Evolutionary conservation across 2,888 invertebrate genomes (phyloP).

Genomic region (Ischnus inquisitorius): DNA sequence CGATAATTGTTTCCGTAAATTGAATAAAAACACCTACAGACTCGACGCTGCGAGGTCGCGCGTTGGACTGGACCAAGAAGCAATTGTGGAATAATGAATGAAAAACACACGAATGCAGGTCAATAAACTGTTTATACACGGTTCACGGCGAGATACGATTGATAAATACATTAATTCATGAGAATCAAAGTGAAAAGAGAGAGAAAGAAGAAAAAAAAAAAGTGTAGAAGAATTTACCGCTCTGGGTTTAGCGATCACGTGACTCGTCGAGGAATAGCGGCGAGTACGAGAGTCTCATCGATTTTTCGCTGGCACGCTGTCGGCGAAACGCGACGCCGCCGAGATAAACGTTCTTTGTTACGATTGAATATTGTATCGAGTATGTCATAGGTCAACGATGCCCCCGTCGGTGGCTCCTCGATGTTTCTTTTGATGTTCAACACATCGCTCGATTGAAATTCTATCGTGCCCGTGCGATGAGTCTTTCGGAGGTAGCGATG

Average conservation of each 20-base stretch:
- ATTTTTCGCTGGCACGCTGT: not conserved
- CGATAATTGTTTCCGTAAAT: not conserved
- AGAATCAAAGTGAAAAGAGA: not conserved
- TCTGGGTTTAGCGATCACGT: slow-evolving; percentile 1
- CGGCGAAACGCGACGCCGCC: not conserved
- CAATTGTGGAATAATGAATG: not conserved
- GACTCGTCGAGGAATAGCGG: not conserved
- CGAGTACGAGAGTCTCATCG: not conserved
- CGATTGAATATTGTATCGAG: not conserved
- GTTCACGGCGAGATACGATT: not conserved
- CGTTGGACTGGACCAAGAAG: not conserved
- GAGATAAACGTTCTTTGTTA: slow-evolving; percentile 3
- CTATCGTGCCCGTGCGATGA: not conserved
- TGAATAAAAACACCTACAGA: not conserved
- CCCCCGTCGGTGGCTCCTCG: not conserved
- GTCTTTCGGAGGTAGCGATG: not conserved
- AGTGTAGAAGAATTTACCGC: not conserved
- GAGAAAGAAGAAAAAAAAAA: no score
- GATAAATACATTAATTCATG: not conserved
- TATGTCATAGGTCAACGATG: slow-evolving; percentile 22
- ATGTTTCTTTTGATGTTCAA: not conserved
- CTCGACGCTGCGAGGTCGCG: slow-evolving; percentile 12
- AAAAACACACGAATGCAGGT: not conserved
- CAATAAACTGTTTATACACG: not conserved
- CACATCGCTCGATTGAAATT: not conserved